A percentile compares a stretch with the other conserved stretches of the same genome.
Evolutionary conservation across 2,797 vertebrate species (phyloP).

Genomic region (Danionella dracula): DNA sequence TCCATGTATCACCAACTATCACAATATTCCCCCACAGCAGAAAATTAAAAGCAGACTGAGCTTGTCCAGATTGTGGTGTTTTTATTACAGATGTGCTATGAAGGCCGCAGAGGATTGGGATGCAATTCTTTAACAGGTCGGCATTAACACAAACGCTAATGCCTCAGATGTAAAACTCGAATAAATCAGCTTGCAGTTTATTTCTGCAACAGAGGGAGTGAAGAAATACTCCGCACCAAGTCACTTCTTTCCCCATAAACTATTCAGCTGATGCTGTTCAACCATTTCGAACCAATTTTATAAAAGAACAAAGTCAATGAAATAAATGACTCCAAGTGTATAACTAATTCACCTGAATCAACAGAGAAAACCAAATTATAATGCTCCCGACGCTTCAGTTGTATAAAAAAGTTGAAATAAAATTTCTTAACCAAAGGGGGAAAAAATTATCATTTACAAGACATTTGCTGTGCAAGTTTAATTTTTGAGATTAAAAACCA

Average conservation of each 20-base stretch:
- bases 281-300: constrained; percentile 61
- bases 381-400: too few species aligned
- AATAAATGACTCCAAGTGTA: constrained; percentile 39
- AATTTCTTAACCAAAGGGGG: too few species aligned
- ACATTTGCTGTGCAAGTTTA: too few species aligned
- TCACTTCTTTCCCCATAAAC: constrained; percentile 52
- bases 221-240: constrained; percentile 52
- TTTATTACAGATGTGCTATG: constrained; percentile 60
- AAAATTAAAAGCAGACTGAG: constrained; percentile 25
- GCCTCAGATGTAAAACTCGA: constrained; percentile 63
- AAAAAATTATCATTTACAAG: too few species aligned
- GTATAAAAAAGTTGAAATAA: too few species aligned
- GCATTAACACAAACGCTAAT: constrained; percentile 70
- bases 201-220: constrained; percentile 55
- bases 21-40: constrained; percentile 30
- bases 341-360: constrained; percentile 32
- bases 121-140: constrained; percentile 58
- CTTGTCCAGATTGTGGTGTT: constrained; percentile 56
- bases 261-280: constrained; percentile 55
- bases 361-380: background rate
- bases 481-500: too few species aligned
- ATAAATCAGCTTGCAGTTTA: constrained; percentile 62
- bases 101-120: constrained; percentile 54
- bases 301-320: constrained; percentile 43
- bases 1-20: background rate